These are phyloP conservation scores for Drosophila prostipennis DNA, from an alignment of 2,888 invertebrate species.

Conservation along the genomic window DNA sequence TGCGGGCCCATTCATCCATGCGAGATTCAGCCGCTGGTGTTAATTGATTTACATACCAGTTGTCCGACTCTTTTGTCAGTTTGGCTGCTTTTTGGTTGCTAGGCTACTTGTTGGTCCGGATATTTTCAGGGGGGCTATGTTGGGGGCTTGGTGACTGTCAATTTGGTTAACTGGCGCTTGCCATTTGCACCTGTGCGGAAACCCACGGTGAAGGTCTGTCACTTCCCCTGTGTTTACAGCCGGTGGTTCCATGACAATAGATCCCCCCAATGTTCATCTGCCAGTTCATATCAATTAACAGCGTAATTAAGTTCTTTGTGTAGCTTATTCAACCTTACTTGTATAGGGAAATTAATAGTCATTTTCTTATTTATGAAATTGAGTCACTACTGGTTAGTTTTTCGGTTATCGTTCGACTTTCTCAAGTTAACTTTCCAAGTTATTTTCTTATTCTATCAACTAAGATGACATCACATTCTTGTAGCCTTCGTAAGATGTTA, in stretches of 20 bases:
- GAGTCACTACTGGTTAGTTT: too few species aligned
- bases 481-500: background rate
- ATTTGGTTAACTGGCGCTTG: constrained; percentile 15
- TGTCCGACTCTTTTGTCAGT: constrained; percentile 6
- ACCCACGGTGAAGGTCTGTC: background rate
- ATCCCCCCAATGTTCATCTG: background rate
- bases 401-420: background rate
- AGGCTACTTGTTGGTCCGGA: constrained; percentile 18
- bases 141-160: background rate
- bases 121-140: background rate
- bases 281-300: background rate
- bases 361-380: background rate
- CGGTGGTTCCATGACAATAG: constrained; percentile 1
- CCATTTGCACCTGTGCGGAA: constrained; percentile 24
- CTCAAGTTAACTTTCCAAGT: background rate
- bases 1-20: constrained; percentile 41
- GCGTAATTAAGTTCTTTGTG: constrained; percentile 12
- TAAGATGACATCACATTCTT: constrained; percentile 1
- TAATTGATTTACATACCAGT: constrained; percentile 32
- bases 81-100: constrained; percentile 10
- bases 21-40: constrained; percentile 26
- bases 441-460: background rate
- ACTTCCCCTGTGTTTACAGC: constrained; percentile 11
- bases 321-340: background rate
- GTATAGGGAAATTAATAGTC: background rate